phyloP scores from a whole-genome alignment of 2,797 vertebrate genomes.

The Urosaurus nigricauda region DNA sequence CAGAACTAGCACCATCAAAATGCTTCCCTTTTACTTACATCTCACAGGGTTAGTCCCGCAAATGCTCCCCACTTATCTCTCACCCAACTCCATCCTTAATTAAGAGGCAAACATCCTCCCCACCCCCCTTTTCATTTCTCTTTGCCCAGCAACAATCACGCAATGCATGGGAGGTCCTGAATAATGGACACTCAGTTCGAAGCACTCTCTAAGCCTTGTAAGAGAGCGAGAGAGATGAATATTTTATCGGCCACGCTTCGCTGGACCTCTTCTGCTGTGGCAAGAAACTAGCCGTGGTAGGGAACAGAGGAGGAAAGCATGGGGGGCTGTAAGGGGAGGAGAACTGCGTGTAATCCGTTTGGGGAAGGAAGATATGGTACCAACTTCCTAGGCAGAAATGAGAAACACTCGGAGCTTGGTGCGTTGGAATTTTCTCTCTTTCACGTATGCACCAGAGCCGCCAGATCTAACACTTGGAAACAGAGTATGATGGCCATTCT shows the following conservation, averaged over 20 bases:
- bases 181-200: conserved; percentile 46
- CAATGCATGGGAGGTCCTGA: conserved; percentile 44
- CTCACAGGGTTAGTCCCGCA: neutral
- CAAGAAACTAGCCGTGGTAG: conserved; percentile 26
- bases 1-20: neutral
- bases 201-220: conserved; percentile 30
- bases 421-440: neutral
- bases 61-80: conserved; percentile 16
- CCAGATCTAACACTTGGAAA: neutral
- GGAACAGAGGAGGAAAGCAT: conserved; percentile 9
- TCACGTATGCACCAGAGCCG: neutral
- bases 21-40: neutral
- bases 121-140: conserved; percentile 17
- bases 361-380: neutral
- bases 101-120: conserved; percentile 33
- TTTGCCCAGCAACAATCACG: conserved; percentile 45
- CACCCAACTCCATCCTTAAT: conserved; percentile 36
- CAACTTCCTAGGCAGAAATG: conserved; percentile 4
- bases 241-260: conserved; percentile 50
- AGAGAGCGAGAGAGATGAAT: conserved; percentile 44
- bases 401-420: neutral
- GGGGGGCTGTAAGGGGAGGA: neutral
- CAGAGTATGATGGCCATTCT: neutral
- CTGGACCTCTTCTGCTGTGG: conserved; percentile 40
- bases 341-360: neutral